Base-by-base conservation (phyloP, 1,140 invertebrate genomes). In the Mycetomoellerius zeteki region DNA sequence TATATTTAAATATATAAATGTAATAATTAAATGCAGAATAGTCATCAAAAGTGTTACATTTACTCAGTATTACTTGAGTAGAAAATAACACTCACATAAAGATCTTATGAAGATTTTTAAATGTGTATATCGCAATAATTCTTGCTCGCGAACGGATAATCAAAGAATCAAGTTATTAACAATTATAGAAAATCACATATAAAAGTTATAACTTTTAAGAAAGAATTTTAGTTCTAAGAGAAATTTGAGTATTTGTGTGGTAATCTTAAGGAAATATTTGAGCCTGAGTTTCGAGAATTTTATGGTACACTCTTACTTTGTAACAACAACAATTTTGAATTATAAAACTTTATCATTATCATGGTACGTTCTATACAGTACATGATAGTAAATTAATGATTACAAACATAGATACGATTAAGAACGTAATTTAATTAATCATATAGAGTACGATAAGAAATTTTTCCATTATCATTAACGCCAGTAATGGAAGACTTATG, bases 391-490 rank as follows among this genome's bases (percentile, higher is more conserved):
- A 60, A 47, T n/a, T 47, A 82, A 30, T 47, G 43, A 56, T 73
- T 30, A 43, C 12, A 50, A 47, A 82, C 8, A 0, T 21, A 62
- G 30, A 7, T 6, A 16, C 52, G n/a, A 54, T 52, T 47, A 14
- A 30, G n/a, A 8, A 0, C 0, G 7, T 21, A 12, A 7, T 91
- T 90, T 47, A 33, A 33, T 91, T 90, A 88, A 88, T 94, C 95
- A 60, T 95, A 92, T 0, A 97, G 96, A 43, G 95, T 96, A 88
- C 97, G 97, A 78, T 96, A 95, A 47, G 96, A 96, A 67, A 97
- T 94, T 90, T 96, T 96, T 90, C 97, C 97, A 90, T 98, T 97
- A 86, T 97, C 96, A 89, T 97, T 97, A 65, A 97, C 96, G 3
- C 96, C 96, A 10, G 97, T 97, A 54, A 96, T 96, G 1, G 97